phyloP scores from a whole-genome alignment of 2,888 invertebrate species.

The Amblyjoppa fuscipennis region DNA sequence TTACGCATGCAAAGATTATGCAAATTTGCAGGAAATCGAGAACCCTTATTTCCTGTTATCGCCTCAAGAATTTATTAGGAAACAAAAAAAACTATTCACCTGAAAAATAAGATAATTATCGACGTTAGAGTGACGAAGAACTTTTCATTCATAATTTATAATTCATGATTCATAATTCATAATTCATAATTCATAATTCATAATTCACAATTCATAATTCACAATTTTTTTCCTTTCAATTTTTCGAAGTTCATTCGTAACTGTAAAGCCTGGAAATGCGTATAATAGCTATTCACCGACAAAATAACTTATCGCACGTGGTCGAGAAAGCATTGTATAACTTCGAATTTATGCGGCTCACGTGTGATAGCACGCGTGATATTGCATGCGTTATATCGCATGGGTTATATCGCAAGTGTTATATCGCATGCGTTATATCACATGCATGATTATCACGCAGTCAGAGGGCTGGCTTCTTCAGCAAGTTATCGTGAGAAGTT shows the following conservation, averaged over 20 bases:
- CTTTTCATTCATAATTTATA: too few species aligned
- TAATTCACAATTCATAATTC: too few species aligned
- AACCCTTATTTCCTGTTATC: neutral
- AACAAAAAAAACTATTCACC: neutral
- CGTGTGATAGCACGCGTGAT: neutral
- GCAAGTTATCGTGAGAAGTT: neutral
- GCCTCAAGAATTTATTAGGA: neutral
- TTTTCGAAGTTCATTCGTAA: too few species aligned
- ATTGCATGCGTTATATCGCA: too few species aligned
- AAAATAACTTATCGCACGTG: slow-evolving; percentile 8
- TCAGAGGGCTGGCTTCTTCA: neutral
- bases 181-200: too few species aligned
- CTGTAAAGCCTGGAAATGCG: too few species aligned
- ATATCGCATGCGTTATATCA: too few species aligned
- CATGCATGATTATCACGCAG: neutral
- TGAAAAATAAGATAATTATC: neutral
- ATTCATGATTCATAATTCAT: too few species aligned
- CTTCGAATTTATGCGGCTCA: neutral
- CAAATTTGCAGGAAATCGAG: slow-evolving; percentile 27
- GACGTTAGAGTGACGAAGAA: too few species aligned
- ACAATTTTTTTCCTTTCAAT: too few species aligned
- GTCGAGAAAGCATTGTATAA: slow-evolving; percentile 14
- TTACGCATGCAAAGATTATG: slow-evolving; percentile 29
- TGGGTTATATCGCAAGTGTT: too few species aligned
- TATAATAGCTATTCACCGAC: too few species aligned